Conservation (phyloP, 2,888 invertebrate species). For the Parapristionchus giblindavisi region DNA sequence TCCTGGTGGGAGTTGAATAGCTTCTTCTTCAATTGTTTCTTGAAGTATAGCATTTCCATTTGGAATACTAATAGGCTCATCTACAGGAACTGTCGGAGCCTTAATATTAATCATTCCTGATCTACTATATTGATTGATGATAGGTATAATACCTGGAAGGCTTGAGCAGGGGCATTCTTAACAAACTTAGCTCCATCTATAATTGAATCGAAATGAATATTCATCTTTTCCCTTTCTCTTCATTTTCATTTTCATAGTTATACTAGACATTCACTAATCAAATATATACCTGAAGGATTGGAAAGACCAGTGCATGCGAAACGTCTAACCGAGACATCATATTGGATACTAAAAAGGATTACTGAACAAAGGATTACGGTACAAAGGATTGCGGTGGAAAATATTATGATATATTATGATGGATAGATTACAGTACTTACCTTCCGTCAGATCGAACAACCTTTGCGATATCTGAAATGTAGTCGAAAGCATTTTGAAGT, state of each 20-base stretch:
- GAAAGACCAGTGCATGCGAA: conserved; percentile 9
- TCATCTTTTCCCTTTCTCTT: too few relatives aligned
- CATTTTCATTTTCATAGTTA: too few relatives aligned
- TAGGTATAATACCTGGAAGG: neutral
- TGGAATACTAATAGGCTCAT: neutral
- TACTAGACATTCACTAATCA: too few relatives aligned
- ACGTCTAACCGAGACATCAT: conserved; percentile 28
- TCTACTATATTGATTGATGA: conserved; percentile 2
- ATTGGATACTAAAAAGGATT: conserved; percentile 12
- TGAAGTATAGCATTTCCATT: neutral
- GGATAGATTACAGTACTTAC: too few relatives aligned
- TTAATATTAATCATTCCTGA: too few relatives aligned
- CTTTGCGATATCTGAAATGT: conserved; percentile 33
- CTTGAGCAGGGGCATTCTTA: neutral
- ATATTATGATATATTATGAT: too few relatives aligned
- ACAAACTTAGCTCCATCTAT: too few relatives aligned
- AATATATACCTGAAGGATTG: neutral
- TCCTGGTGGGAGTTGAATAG: conserved; percentile 25
- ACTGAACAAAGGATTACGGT: too few relatives aligned
- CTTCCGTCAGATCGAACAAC: conserved; percentile 8
- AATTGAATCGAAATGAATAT: too few relatives aligned
- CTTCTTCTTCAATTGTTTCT: conserved; percentile 21
- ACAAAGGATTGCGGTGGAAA: too few relatives aligned
- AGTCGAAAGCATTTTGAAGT: conserved; percentile 35
- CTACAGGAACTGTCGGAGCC: too few relatives aligned